Evolutionary conservation across 1,140 invertebrate genomes (phyloP), one percentile per base, ranked within the genome.

Genomic region (Drosophila repletoides): DNA sequence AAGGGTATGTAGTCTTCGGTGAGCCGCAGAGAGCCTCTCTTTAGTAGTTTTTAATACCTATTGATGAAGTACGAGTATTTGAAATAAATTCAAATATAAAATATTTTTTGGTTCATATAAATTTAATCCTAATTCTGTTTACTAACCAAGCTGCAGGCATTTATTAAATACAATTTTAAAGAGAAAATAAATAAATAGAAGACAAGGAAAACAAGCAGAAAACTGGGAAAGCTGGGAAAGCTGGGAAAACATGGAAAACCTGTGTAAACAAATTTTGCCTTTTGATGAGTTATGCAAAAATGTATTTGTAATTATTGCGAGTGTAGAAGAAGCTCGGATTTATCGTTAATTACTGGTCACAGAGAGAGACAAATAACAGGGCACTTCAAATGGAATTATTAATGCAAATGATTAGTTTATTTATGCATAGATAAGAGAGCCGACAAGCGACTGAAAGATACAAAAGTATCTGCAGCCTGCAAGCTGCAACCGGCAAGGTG

Each of bases 141-240:
- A n/a, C n/a, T n/a, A n/a, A n/a, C n/a, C n/a, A n/a, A 17, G 36
- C 28, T 29, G 17, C 12, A 36, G 45, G 72, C 52, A 77, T n/a
- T 53, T 77, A 48, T 51, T 58, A 81, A 76, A 81, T 79, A n/a
- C n/a, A n/a, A 77, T 79, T 77, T 79, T n/a, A n/a, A n/a, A n/a
- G n/a, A n/a, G n/a, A n/a, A n/a, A n/a, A n/a, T n/a, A n/a, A n/a
- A n/a, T n/a, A n/a, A n/a, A n/a, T n/a, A n/a, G n/a, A n/a, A n/a
- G n/a, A n/a, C n/a, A n/a, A n/a, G n/a, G n/a, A n/a, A n/a, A n/a
- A n/a, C n/a, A n/a, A n/a, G n/a, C n/a, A n/a, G n/a, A n/a, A n/a
- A n/a, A n/a, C n/a, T n/a, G n/a, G n/a, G n/a, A n/a, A n/a, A n/a
- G n/a, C n/a, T n/a, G n/a, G n/a, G 36, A 34, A 49, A 61, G 55